Evolutionary conservation across 1,140 invertebrate species (phyloP).

Genomic region (Drosophila ogumai): DNA sequence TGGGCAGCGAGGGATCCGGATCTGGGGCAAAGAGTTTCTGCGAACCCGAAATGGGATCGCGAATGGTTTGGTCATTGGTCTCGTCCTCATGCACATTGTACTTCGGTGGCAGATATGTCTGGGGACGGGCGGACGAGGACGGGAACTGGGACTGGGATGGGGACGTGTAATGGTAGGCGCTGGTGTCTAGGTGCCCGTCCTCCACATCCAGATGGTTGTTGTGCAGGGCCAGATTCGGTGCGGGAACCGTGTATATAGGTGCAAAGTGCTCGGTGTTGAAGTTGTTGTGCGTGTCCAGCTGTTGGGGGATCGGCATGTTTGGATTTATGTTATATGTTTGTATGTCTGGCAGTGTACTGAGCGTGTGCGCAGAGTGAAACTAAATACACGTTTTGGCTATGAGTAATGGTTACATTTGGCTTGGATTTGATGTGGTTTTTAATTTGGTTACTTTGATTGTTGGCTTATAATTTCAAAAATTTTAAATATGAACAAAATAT

Average conservation of each 20-base stretch:
- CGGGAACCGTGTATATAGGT: conserved; percentile 93
- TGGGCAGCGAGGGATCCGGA: conserved; percentile 85
- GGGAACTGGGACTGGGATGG: conserved; percentile 45
- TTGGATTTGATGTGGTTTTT: not conserved
- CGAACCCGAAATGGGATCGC: conserved; percentile 80
- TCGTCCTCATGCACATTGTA: conserved; percentile 86
- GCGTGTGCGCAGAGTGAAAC: conserved; percentile 2
- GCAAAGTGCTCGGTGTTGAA: conserved; percentile 85
- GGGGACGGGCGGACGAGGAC: conserved; percentile 33
- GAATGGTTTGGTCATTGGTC: conserved; percentile 84
- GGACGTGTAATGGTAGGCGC: conserved; percentile 54
- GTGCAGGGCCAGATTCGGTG: conserved; percentile 87
- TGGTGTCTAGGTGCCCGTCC: conserved; percentile 50
- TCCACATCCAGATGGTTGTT: conserved; percentile 74
- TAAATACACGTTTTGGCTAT: conserved; percentile 2
- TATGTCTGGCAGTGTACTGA: conserved; percentile 15
- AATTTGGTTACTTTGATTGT: not conserved
- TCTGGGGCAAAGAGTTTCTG: conserved; percentile 86
- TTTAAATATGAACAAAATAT: no score
- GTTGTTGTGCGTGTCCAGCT: conserved; percentile 73
- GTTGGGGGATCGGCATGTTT: conserved; percentile 41
- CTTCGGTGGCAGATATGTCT: conserved; percentile 61
- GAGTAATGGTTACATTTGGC: conserved; percentile 4
- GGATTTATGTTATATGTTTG: conserved; percentile 17
- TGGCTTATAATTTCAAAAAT: not conserved